A percentile compares a stretch with the other conserved stretches of the same genome.
phyloP scores from a whole-genome alignment of 2,113 vertebrate genomes.

The Narcine bancroftii region DNA sequence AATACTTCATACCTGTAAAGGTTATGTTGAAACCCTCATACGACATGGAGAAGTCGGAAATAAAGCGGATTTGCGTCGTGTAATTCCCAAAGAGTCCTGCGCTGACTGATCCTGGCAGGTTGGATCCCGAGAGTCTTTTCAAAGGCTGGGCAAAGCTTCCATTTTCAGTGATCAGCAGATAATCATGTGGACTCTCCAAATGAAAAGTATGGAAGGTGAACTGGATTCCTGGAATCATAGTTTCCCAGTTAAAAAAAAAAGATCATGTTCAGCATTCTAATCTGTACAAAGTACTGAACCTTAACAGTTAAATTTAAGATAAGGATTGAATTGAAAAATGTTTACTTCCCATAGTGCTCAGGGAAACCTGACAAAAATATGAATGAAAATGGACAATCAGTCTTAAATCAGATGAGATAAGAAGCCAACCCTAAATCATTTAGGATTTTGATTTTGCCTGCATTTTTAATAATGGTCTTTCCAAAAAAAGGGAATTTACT shows the following conservation, averaged over 20 bases:
- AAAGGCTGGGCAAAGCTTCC: slow-evolving; percentile 83
- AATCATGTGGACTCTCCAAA: slow-evolving; percentile 88
- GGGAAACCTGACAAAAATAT: neutral
- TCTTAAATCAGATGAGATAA: neutral
- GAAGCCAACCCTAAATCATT: neutral
- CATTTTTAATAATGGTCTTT: neutral
- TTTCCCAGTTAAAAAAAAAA: neutral
- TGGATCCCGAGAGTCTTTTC: slow-evolving; percentile 82
- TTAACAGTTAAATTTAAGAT: neutral
- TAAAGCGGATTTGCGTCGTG: slow-evolving; percentile 89
- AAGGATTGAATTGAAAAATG: neutral
- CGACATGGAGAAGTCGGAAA: slow-evolving; percentile 96
- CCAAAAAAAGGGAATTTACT: neutral
- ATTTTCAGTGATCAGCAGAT: slow-evolving; percentile 88
- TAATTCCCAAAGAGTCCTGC: slow-evolving; percentile 93
- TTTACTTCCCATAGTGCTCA: neutral
- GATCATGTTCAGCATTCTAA: neutral
- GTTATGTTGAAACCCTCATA: slow-evolving; percentile 98
- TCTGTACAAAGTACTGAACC: neutral
- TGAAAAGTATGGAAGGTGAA: slow-evolving; percentile 97
- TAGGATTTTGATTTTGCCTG: neutral
- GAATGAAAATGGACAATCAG: neutral
- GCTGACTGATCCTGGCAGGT: slow-evolving; percentile 76
- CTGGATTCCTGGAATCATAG: slow-evolving; percentile 69
- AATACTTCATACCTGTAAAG: slow-evolving; percentile 71